Conservation (phyloP, 2,113 vertebrate species). For the Boulengerochromis microlepis region DNA sequence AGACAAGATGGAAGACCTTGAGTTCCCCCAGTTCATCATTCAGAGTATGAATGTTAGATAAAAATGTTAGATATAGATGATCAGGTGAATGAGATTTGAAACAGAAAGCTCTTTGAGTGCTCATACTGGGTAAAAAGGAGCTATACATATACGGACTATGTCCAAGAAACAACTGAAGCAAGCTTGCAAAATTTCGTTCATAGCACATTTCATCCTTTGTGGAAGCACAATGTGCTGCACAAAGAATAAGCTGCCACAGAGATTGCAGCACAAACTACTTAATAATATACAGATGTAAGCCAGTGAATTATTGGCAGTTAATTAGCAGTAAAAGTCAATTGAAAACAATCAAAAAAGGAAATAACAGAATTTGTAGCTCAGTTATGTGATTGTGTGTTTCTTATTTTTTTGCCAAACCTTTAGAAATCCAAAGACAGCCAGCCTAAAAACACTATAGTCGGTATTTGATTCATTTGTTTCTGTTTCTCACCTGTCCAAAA, state of each 20-base stretch:
- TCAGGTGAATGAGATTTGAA: neutral
- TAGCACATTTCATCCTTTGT: neutral
- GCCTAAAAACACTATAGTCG: neutral
- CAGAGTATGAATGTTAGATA: neutral
- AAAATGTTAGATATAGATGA: neutral
- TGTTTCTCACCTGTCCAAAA: neutral
- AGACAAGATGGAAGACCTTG: neutral
- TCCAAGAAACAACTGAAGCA: neutral
- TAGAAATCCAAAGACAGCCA: neutral
- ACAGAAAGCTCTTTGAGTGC: neutral
- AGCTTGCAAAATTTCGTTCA: neutral
- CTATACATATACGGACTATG: neutral
- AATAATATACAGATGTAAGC: neutral
- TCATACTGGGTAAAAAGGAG: neutral
- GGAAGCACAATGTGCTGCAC: neutral
- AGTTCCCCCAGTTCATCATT: neutral
- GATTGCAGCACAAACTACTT: neutral
- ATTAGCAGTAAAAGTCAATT: neutral
- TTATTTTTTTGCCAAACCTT: neutral
- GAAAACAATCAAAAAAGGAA: neutral
- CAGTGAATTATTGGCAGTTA: neutral
- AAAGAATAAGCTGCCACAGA: neutral
- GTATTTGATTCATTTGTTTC: neutral
- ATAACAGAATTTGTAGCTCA: neutral
- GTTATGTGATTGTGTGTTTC: neutral